Percentiles rank a stretch among this genome's conserved stretches.
Evolutionary conservation across 23 tunicate species (phyloP).

Genomic region (Ascidia mentula): DNA sequence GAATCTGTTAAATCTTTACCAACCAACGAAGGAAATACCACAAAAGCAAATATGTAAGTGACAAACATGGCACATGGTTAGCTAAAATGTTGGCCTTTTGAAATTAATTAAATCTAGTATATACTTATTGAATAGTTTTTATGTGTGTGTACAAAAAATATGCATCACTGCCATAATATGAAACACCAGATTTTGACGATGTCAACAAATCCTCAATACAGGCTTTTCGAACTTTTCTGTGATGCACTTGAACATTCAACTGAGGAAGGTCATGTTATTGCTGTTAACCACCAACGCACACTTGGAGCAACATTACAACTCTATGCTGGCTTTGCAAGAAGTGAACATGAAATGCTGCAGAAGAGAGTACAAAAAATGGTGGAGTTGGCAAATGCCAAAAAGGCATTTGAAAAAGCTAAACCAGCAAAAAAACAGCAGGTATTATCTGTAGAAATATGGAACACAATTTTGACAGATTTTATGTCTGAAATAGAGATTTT

Average conservation of each 20-base stretch:
- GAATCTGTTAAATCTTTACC: background rate
- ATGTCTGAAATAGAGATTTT: background rate
- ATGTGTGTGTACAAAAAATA: no score
- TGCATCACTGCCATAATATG: no score
- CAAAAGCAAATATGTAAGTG: background rate
- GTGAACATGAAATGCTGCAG: constrained; percentile 48
- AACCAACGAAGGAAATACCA: background rate
- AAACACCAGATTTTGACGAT: no score
- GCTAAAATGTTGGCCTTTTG: no score
- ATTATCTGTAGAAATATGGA: no score
- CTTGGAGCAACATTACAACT: constrained; percentile 35
- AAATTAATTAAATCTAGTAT: no score
- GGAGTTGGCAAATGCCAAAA: constrained; percentile 54
- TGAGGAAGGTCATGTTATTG: constrained; percentile 34
- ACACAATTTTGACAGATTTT: no score
- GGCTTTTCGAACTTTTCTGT: constrained; percentile 14
- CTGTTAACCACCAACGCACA: constrained; percentile 34
- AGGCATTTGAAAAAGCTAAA: constrained; percentile 57
- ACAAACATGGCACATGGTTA: no score
- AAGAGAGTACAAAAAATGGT: constrained; percentile 44
- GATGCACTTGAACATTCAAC: constrained; percentile 31
- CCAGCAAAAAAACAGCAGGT: constrained; percentile 59
- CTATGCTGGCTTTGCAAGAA: constrained; percentile 33
- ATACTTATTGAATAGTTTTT: no score
- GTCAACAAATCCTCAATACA: no score